Conservation (phyloP, 2,113 vertebrate genomes). For the Phalacrocorax pelagicus region DNA sequence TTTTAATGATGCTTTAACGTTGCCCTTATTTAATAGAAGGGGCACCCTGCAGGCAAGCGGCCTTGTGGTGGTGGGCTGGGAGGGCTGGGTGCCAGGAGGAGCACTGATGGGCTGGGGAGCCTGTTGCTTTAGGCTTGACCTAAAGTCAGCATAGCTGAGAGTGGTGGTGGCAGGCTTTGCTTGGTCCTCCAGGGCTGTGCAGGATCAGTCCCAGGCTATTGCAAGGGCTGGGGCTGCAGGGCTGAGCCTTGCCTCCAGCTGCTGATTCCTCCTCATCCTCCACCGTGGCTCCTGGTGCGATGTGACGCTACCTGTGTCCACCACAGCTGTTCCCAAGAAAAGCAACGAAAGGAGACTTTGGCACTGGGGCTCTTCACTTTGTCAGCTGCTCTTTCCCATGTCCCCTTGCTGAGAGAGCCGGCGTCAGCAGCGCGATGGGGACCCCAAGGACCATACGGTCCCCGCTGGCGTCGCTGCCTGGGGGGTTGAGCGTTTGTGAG, state of each 20-base stretch:
- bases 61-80: not conserved
- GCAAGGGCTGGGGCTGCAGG: not conserved
- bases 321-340: not conserved
- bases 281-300: not conserved
- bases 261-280: not conserved
- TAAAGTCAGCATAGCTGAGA: not conserved
- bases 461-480: not conserved
- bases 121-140: not conserved
- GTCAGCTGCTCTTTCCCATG: not conserved
- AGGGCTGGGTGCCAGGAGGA: not conserved
- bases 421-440: rapidly evolving
- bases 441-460: rapidly evolving
- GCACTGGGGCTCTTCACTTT: not conserved
- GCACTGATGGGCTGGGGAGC: not conserved
- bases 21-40: not conserved
- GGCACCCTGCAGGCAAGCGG: not conserved
- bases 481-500: not conserved
- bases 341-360: not conserved
- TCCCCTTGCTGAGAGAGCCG: not conserved
- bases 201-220: not conserved
- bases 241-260: not conserved
- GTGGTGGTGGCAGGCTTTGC: not conserved
- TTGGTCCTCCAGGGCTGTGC: not conserved
- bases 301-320: not conserved
- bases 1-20: slow-evolving; percentile 51